Percentiles rank a stretch among this genome's conserved stretches.
Conservation (phyloP, 37 sponge, comb jelly and placozoan genomes). For the Cliona cf. orientalis region DNA sequence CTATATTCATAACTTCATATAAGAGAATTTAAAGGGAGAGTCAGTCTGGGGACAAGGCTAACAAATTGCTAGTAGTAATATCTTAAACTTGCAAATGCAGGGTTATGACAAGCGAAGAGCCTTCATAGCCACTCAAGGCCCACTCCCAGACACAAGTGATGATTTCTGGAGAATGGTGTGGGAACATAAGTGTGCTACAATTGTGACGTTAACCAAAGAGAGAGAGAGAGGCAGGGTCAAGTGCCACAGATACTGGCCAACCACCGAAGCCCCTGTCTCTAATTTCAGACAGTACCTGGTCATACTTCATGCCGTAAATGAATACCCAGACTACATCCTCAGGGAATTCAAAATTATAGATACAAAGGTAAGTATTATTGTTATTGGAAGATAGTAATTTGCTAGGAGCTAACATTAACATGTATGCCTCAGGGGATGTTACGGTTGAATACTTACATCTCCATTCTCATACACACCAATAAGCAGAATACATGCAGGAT, state of each 20-base stretch:
- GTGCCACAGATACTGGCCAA: conserved; percentile 91
- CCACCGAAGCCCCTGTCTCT: conserved; percentile 44
- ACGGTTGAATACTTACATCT: too few species aligned
- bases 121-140: conserved; percentile 95
- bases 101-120: conserved; percentile 70
- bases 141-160: conserved; percentile 83
- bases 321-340: conserved; percentile 63
- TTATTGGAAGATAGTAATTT: too few species aligned
- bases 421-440: too few species aligned
- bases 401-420: too few species aligned
- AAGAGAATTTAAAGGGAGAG: too few species aligned
- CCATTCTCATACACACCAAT: too few species aligned
- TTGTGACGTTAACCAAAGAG: conserved; percentile 86
- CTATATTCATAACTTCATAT: too few species aligned
- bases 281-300: conserved; percentile 60
- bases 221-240: conserved; percentile 57
- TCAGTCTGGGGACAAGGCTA: too few species aligned
- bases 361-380: conserved; percentile 44
- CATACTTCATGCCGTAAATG: conserved; percentile 18
- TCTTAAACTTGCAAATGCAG: conserved; percentile 11
- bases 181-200: conserved; percentile 84
- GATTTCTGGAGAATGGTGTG: conserved; percentile 96
- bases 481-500: too few species aligned
- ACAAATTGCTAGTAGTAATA: neutral
- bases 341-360: conserved; percentile 82